Evolutionary conservation across 1,140 invertebrate genomes (phyloP).

Genomic region (Lamellibrachia luymesi): DNA sequence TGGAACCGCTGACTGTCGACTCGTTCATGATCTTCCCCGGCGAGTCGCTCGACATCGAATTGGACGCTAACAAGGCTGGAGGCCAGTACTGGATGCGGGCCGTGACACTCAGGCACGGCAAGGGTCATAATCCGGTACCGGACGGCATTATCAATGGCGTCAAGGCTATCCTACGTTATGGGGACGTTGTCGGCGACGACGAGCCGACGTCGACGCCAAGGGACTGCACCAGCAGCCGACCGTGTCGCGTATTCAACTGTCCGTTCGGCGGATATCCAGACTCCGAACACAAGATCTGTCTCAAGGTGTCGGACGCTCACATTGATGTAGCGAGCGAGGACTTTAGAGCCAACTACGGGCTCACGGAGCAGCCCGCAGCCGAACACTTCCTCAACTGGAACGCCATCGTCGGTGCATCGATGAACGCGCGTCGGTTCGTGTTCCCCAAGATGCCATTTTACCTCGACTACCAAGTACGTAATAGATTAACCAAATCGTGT

Average conservation of each 20-base stretch:
- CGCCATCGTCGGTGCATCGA: conserved; percentile 13
- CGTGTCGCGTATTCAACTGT: conserved; percentile 19
- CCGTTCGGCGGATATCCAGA: conserved; percentile 18
- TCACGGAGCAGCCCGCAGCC: background rate
- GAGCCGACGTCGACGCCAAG: conserved; percentile 17
- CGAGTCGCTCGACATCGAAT: conserved; percentile 20
- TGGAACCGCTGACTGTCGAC: conserved; percentile 10
- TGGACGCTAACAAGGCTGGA: background rate
- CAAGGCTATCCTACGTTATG: conserved; percentile 13
- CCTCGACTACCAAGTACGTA: background rate
- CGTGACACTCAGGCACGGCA: background rate
- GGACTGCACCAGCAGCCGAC: background rate
- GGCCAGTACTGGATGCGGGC: conserved; percentile 10
- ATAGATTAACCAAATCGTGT: background rate
- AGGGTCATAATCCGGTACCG: background rate
- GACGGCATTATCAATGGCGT: conserved; percentile 10
- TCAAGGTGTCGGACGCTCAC: conserved; percentile 8
- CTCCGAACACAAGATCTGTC: background rate
- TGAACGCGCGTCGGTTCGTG: conserved; percentile 16
- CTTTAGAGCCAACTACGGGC: background rate
- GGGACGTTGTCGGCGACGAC: background rate
- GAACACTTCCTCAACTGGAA: conserved; percentile 21
- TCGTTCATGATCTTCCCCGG: conserved; percentile 18
- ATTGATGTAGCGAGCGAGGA: background rate
- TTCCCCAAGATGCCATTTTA: conserved; percentile 4